Percentiles rank a stretch among this genome's conserved stretches.
Evolutionary conservation across 2,888 invertebrate genomes (phyloP).

Genomic region (Fragum sueziense): DNA sequence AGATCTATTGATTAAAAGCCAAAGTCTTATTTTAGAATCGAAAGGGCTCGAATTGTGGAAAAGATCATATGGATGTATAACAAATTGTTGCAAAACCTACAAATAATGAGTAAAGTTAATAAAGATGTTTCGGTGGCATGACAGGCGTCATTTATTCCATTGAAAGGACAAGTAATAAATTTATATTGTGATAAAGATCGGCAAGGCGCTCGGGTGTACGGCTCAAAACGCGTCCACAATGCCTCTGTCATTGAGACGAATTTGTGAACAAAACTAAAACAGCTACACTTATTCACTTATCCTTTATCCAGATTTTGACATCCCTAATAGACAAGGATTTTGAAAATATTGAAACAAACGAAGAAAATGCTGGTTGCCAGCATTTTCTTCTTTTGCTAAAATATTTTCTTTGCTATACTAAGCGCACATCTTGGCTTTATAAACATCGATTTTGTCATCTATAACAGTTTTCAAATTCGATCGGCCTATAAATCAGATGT

Average conservation of each 20-base stretch:
- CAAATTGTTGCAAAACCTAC: neutral
- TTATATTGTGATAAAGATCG: conserved; percentile 16
- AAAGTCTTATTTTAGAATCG: too few species aligned
- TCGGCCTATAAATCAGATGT: too few species aligned
- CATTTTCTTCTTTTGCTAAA: too few species aligned
- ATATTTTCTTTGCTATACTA: neutral
- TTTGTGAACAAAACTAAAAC: neutral
- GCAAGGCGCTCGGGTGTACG: conserved; percentile 13
- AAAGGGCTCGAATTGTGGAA: too few species aligned
- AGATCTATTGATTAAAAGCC: too few species aligned
- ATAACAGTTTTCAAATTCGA: too few species aligned
- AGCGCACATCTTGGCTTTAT: too few species aligned
- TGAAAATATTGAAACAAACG: too few species aligned
- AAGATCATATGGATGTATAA: neutral
- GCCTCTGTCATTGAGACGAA: neutral
- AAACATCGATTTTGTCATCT: too few species aligned
- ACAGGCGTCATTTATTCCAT: conserved; percentile 22
- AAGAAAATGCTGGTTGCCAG: too few species aligned
- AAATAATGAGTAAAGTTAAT: conserved; percentile 25
- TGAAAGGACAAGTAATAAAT: conserved; percentile 48
- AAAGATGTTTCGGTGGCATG: conserved; percentile 39
- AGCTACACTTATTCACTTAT: neutral
- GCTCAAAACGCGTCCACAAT: conserved; percentile 2
- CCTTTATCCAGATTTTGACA: neutral
- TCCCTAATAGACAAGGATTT: too few species aligned